Conservation (phyloP, 1,140 invertebrate genomes). For the Conus ventricosus region DNA sequence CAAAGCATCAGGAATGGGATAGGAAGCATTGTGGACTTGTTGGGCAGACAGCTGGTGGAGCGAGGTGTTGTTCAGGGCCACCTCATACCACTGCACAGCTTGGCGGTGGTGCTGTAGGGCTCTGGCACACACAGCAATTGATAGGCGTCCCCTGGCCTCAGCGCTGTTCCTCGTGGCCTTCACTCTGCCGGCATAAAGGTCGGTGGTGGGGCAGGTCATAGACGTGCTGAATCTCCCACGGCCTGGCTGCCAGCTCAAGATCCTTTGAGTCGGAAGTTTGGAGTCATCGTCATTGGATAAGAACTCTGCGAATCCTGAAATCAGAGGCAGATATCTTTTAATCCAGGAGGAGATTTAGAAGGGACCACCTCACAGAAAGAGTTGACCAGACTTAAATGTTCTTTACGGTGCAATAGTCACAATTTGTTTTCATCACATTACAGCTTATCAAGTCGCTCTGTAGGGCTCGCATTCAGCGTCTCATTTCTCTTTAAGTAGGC, state of each 20-base stretch:
- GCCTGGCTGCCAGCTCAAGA: not conserved
- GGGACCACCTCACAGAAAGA: too few relatives aligned
- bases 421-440: too few relatives aligned
- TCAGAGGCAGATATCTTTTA: too few relatives aligned
- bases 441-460: too few relatives aligned
- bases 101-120: not conserved
- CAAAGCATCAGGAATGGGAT: not conserved
- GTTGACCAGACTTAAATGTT: too few relatives aligned
- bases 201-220: constrained; percentile 30
- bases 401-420: too few relatives aligned
- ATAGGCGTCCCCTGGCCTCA: constrained; percentile 21
- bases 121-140: not conserved
- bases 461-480: too few relatives aligned
- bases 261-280: constrained; percentile 6
- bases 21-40: not conserved
- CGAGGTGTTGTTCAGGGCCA: constrained; percentile 9
- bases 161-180: constrained; percentile 18
- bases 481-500: too few relatives aligned
- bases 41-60: not conserved
- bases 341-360: too few relatives aligned
- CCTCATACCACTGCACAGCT: constrained; percentile 23
- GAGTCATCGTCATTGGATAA: constrained; percentile 18
- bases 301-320: constrained; percentile 30
- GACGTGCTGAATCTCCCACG: constrained; percentile 30
- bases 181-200: constrained; percentile 28